These are phyloP conservation scores for Calypte anna DNA, from an alignment of 2,113 vertebrate genomes.

Conservation along the genomic window DNA sequence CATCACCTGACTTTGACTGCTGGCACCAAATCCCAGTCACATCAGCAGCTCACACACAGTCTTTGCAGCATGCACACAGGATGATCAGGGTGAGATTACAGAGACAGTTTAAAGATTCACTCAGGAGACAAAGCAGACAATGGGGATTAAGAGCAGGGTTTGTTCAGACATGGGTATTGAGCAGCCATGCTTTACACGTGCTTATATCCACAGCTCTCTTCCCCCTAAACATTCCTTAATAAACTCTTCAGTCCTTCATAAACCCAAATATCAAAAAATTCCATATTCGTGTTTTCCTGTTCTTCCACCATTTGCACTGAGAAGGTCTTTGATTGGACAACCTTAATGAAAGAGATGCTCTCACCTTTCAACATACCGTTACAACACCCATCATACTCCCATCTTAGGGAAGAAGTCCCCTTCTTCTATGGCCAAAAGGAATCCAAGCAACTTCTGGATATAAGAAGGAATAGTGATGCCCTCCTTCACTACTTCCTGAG, in stretches of 20 bases:
- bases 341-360: background rate
- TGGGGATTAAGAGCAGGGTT: rapidly evolving
- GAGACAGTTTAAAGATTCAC: background rate
- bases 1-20: background rate
- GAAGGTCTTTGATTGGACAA: background rate
- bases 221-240: background rate
- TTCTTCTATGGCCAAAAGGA: background rate
- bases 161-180: background rate
- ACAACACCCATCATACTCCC: background rate
- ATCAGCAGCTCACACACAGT: background rate
- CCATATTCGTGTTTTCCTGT: background rate
- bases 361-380: background rate
- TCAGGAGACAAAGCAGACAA: background rate
- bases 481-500: background rate
- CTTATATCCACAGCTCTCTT: background rate
- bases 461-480: background rate
- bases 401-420: background rate
- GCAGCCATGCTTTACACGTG: background rate
- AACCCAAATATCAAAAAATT: background rate
- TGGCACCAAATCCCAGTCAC: background rate
- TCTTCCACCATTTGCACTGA: rapidly evolving
- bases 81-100: background rate
- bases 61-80: rapidly evolving
- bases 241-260: background rate
- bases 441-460: background rate